A percentile compares a stretch with the other conserved stretches of the same genome.
These are phyloP conservation scores for Strigamia crassipes DNA, from an alignment of 2,888 invertebrate species.

Conservation along the genomic window DNA sequence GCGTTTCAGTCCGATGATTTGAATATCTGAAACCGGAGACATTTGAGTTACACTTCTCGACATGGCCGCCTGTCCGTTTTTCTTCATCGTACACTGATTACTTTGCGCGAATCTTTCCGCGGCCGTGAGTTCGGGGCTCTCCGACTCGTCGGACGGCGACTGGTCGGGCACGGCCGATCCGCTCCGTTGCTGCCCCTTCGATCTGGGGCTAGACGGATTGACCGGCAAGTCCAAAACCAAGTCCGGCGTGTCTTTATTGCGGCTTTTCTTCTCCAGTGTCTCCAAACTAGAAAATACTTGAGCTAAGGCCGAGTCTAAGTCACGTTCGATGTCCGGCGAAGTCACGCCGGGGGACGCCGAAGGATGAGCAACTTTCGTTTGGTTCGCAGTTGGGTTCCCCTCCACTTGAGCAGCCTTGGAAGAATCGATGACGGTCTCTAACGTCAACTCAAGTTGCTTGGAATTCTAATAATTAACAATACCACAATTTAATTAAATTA, in stretches of 20 bases:
- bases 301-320: slow-evolving; percentile 59
- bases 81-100: slow-evolving; percentile 77
- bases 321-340: slow-evolving; percentile 52
- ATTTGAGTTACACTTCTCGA: slow-evolving; percentile 45
- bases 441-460: neutral
- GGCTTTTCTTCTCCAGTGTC: slow-evolving; percentile 55
- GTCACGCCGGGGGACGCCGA: neutral
- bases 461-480: neutral
- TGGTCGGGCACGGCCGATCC: neutral
- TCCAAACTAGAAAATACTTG: slow-evolving; percentile 59
- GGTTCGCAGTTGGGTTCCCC: neutral
- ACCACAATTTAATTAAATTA: too few species aligned
- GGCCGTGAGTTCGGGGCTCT: slow-evolving; percentile 67
- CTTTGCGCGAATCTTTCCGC: slow-evolving; percentile 79
- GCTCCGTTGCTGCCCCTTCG: slow-evolving; percentile 57
- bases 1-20: slow-evolving; percentile 49
- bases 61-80: slow-evolving; percentile 56
- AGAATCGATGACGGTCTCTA: neutral
- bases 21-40: slow-evolving; percentile 49
- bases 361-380: neutral
- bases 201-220: slow-evolving; percentile 56
- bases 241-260: slow-evolving; percentile 70
- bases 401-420: neutral
- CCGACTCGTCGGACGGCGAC: slow-evolving; percentile 57
- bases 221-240: slow-evolving; percentile 80